A percentile compares a stretch with the other conserved stretches of the same genome.
These are phyloP conservation scores for Zeuzera pyrina DNA, from an alignment of 2,888 invertebrate species.

Conservation along the genomic window DNA sequence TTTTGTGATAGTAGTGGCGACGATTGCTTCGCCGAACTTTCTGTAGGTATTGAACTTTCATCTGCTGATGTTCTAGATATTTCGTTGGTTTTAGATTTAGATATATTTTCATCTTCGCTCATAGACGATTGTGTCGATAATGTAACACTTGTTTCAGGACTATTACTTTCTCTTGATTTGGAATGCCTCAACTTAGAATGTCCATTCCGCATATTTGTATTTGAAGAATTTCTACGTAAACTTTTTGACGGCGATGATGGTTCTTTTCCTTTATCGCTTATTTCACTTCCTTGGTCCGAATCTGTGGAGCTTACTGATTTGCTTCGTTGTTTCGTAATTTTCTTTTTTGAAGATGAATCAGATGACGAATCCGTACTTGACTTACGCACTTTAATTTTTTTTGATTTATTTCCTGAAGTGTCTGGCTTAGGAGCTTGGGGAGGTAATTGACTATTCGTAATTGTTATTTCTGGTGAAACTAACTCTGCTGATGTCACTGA, in stretches of 20 bases:
- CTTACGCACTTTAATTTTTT: constrained; percentile 53
- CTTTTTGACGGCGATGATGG: constrained; percentile 27
- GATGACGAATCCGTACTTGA: constrained; percentile 51
- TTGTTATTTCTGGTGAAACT: constrained; percentile 53
- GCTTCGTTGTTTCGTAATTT: constrained; percentile 51
- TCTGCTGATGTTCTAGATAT: constrained; percentile 73
- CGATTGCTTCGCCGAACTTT: constrained; percentile 63
- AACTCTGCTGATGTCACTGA: constrained; percentile 33
- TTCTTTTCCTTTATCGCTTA: constrained; percentile 27
- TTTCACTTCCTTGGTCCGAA: constrained; percentile 48
- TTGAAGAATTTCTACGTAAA: constrained; percentile 32
- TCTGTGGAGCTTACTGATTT: constrained; percentile 62
- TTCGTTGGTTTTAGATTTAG: constrained; percentile 47
- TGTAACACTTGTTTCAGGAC: constrained; percentile 63
- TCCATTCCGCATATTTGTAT: constrained; percentile 37
- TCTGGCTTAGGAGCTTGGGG: constrained; percentile 66
- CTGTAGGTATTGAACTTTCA: constrained; percentile 68
- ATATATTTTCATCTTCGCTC: constrained; percentile 56
- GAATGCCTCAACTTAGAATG: constrained; percentile 44
- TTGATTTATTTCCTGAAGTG: constrained; percentile 33
- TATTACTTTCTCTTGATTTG: constrained; percentile 56
- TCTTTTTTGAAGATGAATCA: constrained; percentile 50
- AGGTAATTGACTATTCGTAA: constrained; percentile 58
- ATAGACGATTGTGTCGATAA: constrained; percentile 67
- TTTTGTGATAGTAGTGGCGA: constrained; percentile 62